Base-by-base conservation (phyloP, 2,888 invertebrate genomes). In the Subacronicta megacephala region DNA sequence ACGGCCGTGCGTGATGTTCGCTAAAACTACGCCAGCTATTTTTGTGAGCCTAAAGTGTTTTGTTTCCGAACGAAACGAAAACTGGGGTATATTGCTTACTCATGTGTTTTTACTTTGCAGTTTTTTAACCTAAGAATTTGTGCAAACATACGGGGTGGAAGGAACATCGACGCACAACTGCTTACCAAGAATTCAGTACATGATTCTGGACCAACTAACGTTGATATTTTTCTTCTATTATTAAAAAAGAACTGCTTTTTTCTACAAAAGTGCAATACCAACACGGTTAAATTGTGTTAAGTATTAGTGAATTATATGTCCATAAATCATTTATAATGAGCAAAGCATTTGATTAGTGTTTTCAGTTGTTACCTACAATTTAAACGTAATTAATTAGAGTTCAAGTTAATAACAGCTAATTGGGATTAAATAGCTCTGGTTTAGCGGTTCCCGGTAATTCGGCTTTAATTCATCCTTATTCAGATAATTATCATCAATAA, bases 1-100 rank as follows among this genome's bases (percentile, higher is more conserved):
- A 63, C 44, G 31, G 7, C 2, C 31, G 50, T 18, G 52, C 71
- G 71, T 71, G 71, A 68, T 50, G 52, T 59, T 56, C 35, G 3
- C 35, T 37, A 38, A 52, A 53, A 54, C 44, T 52, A 38, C 13
- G 35, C 17, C 20, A 46, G 40, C 44, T 67, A 62, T 67, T 62
- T 65, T 67, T 57, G 62, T 33, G 26, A 42, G 45, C 23, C 16
- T 44, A 12, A 58, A 64, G 46, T 43, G 46, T 26, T 55, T 37
- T 26, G 54, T 38, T 67, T 56, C 47, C 29, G 37, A 42, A 49
- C 13, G 4, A n/a, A 45, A 53, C 36, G 15, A 10, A 5, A 40
- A 17, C 16, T 13, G n/a, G 35, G 38, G 26, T 59, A 54, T 54
- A 47, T 45, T 31, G 47, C 31, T 45, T 17, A n/a, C 0, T 16